Evolutionary conservation across 2,797 vertebrate genomes (phyloP).

Genomic region (Tachyglossus aculeatus): DNA sequence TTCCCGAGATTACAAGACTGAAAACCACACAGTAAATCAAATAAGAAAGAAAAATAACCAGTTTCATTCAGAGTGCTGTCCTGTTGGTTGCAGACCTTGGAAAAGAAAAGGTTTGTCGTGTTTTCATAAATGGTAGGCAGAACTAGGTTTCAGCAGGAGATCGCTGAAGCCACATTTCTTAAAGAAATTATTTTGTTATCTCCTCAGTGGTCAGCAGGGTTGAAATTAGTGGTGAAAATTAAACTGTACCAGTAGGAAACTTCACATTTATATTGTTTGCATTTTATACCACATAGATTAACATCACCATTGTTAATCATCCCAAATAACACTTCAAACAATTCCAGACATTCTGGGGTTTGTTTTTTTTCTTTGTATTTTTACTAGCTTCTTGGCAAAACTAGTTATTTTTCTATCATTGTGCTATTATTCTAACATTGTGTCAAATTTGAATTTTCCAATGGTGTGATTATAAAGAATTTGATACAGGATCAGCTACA

Average conservation of each 20-base stretch:
- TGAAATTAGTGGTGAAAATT: neutral
- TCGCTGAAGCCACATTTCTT: constrained; percentile 1
- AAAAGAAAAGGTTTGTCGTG: constrained; percentile 44
- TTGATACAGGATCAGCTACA: constrained; percentile 4
- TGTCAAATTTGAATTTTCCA: neutral
- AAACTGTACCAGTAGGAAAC: neutral
- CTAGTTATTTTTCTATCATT: neutral
- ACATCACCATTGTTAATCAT: neutral
- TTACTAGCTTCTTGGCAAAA: no score
- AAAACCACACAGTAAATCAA: constrained; percentile 66
- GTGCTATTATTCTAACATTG: neutral
- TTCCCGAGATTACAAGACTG: constrained; percentile 68
- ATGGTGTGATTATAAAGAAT: neutral
- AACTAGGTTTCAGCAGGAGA: neutral
- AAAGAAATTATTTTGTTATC: neutral
- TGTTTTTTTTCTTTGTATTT: no score
- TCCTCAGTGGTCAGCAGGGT: neutral
- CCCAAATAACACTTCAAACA: no score
- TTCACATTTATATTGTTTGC: neutral
- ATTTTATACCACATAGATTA: neutral
- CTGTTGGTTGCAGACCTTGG: constrained; percentile 41
- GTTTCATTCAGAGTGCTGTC: constrained; percentile 50
- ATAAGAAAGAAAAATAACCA: constrained; percentile 59
- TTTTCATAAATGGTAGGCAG: constrained; percentile 35
- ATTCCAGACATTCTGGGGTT: no score